Evolutionary conservation across 2,888 invertebrate species (phyloP).

Genomic region (Malthinus flaveolus): DNA sequence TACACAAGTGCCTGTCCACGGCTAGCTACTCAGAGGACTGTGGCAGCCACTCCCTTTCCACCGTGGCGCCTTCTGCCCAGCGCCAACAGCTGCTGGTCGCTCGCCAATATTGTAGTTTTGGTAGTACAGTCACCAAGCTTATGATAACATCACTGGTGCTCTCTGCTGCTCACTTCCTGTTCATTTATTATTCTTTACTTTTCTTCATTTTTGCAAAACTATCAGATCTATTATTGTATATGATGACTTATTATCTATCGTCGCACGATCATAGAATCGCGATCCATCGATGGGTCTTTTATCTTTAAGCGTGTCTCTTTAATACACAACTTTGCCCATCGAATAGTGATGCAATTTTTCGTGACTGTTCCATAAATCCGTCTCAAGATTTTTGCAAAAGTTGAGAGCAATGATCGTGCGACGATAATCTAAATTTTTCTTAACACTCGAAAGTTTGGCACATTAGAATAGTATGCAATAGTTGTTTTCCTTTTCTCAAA

Average conservation of each 20-base stretch:
- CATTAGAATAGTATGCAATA: constrained; percentile 5
- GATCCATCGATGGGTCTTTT: background rate
- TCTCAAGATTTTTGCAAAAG: background rate
- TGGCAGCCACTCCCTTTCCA: constrained; percentile 52
- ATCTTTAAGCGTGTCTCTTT: background rate
- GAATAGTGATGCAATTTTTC: background rate
- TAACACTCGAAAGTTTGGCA: background rate
- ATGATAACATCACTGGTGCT: constrained; percentile 26
- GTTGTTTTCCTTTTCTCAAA: constrained; percentile 3
- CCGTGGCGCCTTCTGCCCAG: constrained; percentile 51
- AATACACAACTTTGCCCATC: background rate
- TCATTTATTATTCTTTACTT: constrained; percentile 19
- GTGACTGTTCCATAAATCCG: background rate
- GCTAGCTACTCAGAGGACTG: constrained; percentile 79
- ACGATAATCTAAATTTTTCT: background rate
- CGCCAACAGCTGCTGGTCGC: constrained; percentile 70
- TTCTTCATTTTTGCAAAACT: constrained; percentile 1
- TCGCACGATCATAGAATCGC: background rate
- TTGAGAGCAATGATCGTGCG: background rate
- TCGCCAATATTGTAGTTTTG: constrained; percentile 94
- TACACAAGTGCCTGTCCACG: constrained; percentile 89
- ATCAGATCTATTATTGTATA: background rate
- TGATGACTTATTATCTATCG: background rate
- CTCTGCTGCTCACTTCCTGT: constrained; percentile 27
- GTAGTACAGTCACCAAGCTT: constrained; percentile 77